These are phyloP conservation scores for Axis porcinus DNA, from an alignment of 2,113 vertebrate genomes.

Conservation along the genomic window DNA sequence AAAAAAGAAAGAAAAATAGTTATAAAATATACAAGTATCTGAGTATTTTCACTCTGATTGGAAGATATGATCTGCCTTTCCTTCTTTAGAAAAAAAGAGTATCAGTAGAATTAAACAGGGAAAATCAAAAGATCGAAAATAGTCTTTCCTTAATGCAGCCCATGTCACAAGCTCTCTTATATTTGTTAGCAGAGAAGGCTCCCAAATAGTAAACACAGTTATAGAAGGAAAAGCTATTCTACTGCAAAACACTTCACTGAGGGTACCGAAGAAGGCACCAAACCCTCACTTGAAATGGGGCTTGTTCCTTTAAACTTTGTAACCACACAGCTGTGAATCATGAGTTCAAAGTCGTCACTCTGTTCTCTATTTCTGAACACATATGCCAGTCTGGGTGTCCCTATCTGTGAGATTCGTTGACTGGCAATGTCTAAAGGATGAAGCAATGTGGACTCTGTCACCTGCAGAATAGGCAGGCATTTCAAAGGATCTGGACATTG, in stretches of 20 bases:
- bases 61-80: not conserved
- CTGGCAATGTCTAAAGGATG: not conserved
- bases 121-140: slow-evolving; percentile 7
- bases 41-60: not conserved
- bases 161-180: not conserved
- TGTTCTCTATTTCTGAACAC: not conserved
- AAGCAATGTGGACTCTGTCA: not conserved
- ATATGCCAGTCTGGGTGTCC: not conserved
- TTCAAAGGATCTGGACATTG: not conserved
- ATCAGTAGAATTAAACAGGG: not conserved
- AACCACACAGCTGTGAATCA: not conserved
- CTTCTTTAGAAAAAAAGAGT: not conserved
- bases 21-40: slow-evolving; percentile 3
- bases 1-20: not conserved
- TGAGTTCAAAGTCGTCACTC: not conserved
- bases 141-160: not conserved
- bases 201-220: not conserved
- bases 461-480: not conserved
- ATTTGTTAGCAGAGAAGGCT: not conserved
- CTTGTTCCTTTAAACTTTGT: not conserved
- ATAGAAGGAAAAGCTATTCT: not conserved
- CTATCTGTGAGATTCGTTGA: not conserved
- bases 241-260: not conserved
- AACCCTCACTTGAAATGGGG: not conserved
- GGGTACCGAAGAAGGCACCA: not conserved